Evolutionary conservation across 2,113 vertebrate genomes (phyloP), one percentile per base, ranked within the genome.

Genomic region (Spea multiplicata): DNA sequence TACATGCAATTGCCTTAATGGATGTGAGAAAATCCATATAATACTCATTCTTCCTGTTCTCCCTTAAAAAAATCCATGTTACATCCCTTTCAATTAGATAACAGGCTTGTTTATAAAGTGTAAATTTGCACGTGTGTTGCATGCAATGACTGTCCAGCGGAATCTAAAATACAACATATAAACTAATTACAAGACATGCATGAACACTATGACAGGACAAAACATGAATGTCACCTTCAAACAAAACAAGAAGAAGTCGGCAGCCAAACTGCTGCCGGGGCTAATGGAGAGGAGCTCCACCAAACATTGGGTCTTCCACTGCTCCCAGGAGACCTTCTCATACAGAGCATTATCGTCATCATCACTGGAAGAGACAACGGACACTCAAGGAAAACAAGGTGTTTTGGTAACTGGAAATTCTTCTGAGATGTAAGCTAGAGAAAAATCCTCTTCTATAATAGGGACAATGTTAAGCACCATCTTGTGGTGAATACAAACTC

Each of bases 231-330:
- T 80, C 80, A 98, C 97, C 93, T 96, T 91, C 75, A 99, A 87
- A 81, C 98, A 94, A 46, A 81, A 78, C 74, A 98, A 90, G 87
- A 99, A 98, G 89, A 97, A 96, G 79, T 98, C 94, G 73, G 95
- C 97, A 0, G 95, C 94, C 67, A 98, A 85, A 49, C 94, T 92
- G 0, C 85, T 90, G 76, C 93, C 89, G 84, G 93, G 94, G 81
- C 95, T 91, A 67, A 91, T 87, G 52, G 88, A 89, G 82, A 99
- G 83, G 64, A 98, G 86, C 80, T 93, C 90, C 71, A 91, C 91
- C 4, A 98, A 84, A 87, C 88, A 94, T 84, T 96, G 93, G 57
- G 95, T 62, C 12, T 48, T 89, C 91, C 94, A 93, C 88, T 98
- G 97, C 83, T 98, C 97, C 0, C 5, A 89, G 0, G 91, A 92